These are phyloP conservation scores for Aptenodytes forsteri DNA, from an alignment of 2,113 vertebrate genomes.

Conservation along the genomic window DNA sequence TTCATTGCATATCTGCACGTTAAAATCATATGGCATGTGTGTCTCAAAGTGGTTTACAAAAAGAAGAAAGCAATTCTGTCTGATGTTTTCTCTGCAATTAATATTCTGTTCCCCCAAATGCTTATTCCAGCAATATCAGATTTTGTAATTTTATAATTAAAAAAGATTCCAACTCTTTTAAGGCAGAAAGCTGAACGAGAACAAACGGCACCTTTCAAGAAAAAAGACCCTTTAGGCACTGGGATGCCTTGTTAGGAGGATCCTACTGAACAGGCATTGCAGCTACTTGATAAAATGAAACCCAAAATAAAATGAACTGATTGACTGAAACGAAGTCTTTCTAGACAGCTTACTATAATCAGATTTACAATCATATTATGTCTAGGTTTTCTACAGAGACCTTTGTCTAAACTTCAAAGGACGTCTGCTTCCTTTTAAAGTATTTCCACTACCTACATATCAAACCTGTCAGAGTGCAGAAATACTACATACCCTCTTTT, in stretches of 20 bases:
- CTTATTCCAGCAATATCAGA: background rate
- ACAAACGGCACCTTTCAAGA: background rate
- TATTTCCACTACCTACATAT: slow-evolving; percentile 33
- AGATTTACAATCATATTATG: slow-evolving; percentile 42
- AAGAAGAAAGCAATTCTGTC: background rate
- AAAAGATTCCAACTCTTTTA: background rate
- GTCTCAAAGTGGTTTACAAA: background rate
- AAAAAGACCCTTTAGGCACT: background rate
- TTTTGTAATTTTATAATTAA: background rate
- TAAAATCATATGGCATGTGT: background rate
- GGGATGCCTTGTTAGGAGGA: background rate
- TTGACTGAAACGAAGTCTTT: slow-evolving; percentile 19
- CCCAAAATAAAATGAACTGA: background rate
- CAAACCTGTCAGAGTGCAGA: slow-evolving; percentile 22
- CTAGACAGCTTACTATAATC: slow-evolving; percentile 23
- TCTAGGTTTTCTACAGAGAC: slow-evolving; percentile 34
- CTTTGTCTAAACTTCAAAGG: slow-evolving; percentile 62
- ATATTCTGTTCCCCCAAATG: background rate
- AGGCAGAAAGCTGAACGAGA: background rate
- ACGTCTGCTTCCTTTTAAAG: slow-evolving; percentile 37
- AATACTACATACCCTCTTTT: slow-evolving; percentile 4
- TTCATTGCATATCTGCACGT: background rate
- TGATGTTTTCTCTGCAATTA: background rate
- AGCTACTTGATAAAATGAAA: background rate
- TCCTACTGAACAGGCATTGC: background rate